Evolutionary conservation across 2,888 invertebrate species (phyloP).

Genomic region (Phrixothrix hirtus): DNA sequence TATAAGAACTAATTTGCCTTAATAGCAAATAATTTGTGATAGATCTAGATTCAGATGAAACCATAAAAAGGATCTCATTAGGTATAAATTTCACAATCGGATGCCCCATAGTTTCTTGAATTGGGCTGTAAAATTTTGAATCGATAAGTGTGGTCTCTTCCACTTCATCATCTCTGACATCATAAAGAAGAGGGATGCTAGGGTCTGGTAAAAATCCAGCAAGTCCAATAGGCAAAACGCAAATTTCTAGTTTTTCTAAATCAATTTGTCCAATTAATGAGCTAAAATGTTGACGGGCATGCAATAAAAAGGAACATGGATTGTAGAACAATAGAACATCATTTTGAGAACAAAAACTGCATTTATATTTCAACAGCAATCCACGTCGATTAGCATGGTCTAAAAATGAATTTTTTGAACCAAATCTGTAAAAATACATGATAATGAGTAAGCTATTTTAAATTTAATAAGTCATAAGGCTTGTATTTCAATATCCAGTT

Average conservation of each 20-base stretch:
- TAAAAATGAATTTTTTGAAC: conserved; percentile 47
- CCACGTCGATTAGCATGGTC: conserved; percentile 52
- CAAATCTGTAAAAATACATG: conserved; percentile 47
- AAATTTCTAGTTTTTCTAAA: conserved; percentile 44
- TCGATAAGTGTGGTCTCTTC: conserved; percentile 39
- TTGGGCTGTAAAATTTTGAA: conserved; percentile 49
- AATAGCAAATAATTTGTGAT: conserved; percentile 39
- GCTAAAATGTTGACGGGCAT: conserved; percentile 49
- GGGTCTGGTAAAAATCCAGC: conserved; percentile 50
- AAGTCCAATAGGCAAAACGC: conserved; percentile 44
- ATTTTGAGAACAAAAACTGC: conserved; percentile 40
- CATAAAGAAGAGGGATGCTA: conserved; percentile 45
- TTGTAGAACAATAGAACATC: conserved; percentile 47
- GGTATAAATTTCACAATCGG: conserved; percentile 43
- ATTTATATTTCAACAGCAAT: conserved; percentile 47
- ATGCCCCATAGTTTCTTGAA: conserved; percentile 41
- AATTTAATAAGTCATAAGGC: too few species aligned
- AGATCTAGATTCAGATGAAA: conserved; percentile 20
- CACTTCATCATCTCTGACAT: conserved; percentile 44
- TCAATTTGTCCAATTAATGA: conserved; percentile 44
- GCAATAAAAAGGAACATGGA: conserved; percentile 50
- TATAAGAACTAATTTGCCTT: conserved; percentile 47
- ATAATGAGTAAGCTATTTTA: too few species aligned
- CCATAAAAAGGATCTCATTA: conserved; percentile 44
- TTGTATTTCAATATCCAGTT: too few species aligned